A percentile compares a stretch with the other conserved stretches of the same genome.
These are phyloP conservation scores for Colius striatus DNA, from an alignment of 2,113 vertebrate species.

Conservation along the genomic window DNA sequence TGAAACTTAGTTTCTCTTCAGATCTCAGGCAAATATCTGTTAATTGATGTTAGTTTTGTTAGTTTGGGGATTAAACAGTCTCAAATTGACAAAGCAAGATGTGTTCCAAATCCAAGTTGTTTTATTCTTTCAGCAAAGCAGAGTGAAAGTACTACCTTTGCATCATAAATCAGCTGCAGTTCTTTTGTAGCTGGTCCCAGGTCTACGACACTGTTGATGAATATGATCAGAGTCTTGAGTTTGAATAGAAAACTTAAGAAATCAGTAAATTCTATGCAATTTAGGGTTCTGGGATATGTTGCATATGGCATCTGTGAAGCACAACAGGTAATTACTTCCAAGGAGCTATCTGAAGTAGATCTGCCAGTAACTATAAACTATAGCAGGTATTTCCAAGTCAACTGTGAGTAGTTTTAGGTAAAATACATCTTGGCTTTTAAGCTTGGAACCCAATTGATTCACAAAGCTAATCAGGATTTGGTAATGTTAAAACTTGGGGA, in stretches of 20 bases:
- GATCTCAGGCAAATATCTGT: not conserved
- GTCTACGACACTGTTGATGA: not conserved
- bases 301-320: not conserved
- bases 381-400: conserved; percentile 1
- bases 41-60: not conserved
- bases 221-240: not conserved
- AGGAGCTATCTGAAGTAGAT: conserved; percentile 47
- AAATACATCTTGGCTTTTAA: conserved; percentile 47
- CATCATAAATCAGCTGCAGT: not conserved
- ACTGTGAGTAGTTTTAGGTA: conserved; percentile 25
- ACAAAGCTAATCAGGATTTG: conserved; percentile 64
- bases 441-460: conserved; percentile 53
- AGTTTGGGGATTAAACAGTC: not conserved
- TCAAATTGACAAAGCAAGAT: not conserved
- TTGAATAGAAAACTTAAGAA: not conserved
- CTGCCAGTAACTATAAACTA: not conserved
- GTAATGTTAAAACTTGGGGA: conserved; percentile 39
- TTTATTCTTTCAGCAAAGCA: not conserved
- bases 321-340: conserved; percentile 29
- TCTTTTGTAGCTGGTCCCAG: not conserved
- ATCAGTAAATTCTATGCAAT: not conserved
- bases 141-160: not conserved
- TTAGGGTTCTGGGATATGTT: not conserved
- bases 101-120: not conserved
- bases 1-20: not conserved